phyloP scores from a whole-genome alignment of 1,140 invertebrate species.

The Meteorus sp. region DNA sequence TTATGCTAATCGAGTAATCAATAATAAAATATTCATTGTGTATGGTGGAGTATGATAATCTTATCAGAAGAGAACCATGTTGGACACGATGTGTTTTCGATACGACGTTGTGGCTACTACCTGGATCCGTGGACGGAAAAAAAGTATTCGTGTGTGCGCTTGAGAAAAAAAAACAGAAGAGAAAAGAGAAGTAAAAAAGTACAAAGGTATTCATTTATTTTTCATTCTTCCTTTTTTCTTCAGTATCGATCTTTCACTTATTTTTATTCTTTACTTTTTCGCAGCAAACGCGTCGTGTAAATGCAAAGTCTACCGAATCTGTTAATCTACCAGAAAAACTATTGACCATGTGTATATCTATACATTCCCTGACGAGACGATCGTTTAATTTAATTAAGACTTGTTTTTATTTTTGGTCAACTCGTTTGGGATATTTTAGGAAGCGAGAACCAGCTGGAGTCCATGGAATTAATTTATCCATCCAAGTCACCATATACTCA shows the following conservation, averaged over 20 bases:
- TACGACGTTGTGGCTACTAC: conserved; percentile 32
- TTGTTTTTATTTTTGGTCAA: conserved; percentile 47
- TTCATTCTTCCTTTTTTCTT: not conserved
- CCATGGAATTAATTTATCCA: conserved; percentile 1
- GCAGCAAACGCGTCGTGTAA: not conserved
- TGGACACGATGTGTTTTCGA: conserved; percentile 54
- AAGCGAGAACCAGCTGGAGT: conserved; percentile 27
- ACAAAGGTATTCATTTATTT: too few species aligned
- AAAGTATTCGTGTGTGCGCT: conserved; percentile 19
- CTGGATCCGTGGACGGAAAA: conserved; percentile 4
- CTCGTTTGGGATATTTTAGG: conserved; percentile 45
- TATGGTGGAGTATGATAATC: conserved; percentile 47
- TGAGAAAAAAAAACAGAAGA: conserved; percentile 15
- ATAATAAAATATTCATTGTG: too few species aligned
- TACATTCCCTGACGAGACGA: conserved; percentile 21
- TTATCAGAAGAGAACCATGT: conserved; percentile 50
- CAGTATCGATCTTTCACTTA: conserved; percentile 8
- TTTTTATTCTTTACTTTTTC: conserved; percentile 3
- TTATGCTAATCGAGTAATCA: too few species aligned
- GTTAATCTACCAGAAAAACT: not conserved
- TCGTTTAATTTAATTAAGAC: conserved; percentile 47
- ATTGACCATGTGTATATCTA: not conserved
- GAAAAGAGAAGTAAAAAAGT: conserved; percentile 13
- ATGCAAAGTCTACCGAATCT: not conserved
- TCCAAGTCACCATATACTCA: too few species aligned